Evolutionary conservation across 2,113 vertebrate species (phyloP).

Genomic region (Coreoperca whiteheadi): DNA sequence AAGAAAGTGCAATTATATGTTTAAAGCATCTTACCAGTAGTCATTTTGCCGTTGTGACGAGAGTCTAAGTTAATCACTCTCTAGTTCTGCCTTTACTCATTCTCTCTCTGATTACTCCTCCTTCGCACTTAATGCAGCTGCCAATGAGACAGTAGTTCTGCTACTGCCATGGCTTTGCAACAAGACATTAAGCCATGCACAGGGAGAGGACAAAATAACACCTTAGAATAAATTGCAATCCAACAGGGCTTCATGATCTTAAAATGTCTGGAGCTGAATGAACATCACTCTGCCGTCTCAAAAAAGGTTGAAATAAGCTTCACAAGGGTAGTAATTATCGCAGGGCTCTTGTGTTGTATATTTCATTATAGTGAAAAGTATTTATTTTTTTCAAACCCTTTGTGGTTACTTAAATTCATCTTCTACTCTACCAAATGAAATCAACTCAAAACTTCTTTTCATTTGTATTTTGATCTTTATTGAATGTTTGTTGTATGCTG

Average conservation of each 20-base stretch:
- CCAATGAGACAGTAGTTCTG: conserved; percentile 11
- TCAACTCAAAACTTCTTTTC: neutral
- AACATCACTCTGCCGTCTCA: neutral
- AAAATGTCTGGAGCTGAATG: neutral
- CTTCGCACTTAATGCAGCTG: conserved; percentile 2
- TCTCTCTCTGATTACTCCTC: conserved; percentile 28
- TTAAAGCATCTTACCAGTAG: conserved; percentile 54
- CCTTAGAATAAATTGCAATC: neutral
- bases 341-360: neutral
- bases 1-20: neutral
- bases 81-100: neutral
- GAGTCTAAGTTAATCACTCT: neutral
- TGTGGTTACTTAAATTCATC: neutral
- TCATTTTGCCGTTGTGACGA: conserved; percentile 10
- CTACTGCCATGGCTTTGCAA: neutral
- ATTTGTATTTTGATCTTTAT: neutral
- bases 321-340: neutral
- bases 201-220: neutral
- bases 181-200: neutral
- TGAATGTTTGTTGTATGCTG: neutral
- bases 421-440: neutral
- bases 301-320: neutral
- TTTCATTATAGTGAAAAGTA: neutral
- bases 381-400: neutral
- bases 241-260: neutral